Evolutionary conservation across 2,888 invertebrate genomes (phyloP).

Genomic region (Lasioglossum leucozonium): DNA sequence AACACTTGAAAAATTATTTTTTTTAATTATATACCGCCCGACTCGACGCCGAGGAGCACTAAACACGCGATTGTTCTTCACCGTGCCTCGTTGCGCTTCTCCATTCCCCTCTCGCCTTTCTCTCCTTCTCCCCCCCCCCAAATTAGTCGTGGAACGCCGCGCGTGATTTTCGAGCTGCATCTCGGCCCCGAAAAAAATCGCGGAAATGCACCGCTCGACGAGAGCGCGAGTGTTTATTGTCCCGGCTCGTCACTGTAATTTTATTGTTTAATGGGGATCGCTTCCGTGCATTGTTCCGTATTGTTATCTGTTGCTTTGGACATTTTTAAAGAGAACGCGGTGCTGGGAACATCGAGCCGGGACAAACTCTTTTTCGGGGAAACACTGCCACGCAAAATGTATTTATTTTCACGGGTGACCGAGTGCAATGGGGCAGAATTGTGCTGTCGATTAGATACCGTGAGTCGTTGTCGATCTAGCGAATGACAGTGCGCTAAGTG

Average conservation of each 20-base stretch:
- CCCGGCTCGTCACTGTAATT: conserved; percentile 5
- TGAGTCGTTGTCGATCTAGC: too few species aligned
- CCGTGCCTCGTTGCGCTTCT: conserved; percentile 14
- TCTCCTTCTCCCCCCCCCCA: not conserved
- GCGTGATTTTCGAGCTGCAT: conserved; percentile 3
- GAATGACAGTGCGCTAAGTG: too few species aligned
- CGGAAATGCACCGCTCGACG: not conserved
- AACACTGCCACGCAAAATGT: too few species aligned
- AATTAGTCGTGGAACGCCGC: conserved; percentile 18
- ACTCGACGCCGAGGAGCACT: conserved; percentile 13
- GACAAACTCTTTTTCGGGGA: not conserved
- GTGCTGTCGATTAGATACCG: too few species aligned
- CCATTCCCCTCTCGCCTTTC: not conserved
- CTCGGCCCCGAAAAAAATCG: conserved; percentile 3
- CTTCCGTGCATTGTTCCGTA: conserved; percentile 2
- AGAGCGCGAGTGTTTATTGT: not conserved
- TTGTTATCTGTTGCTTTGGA: conserved; percentile 2
- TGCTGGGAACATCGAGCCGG: not conserved
- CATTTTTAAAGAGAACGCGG: not conserved
- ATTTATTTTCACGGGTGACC: too few species aligned
- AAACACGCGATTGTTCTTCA: conserved; percentile 18
- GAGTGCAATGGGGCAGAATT: too few species aligned
- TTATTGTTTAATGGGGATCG: conserved; percentile 7
- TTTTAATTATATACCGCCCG: conserved; percentile 28
- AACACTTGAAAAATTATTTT: conserved; percentile 48